These are phyloP conservation scores for Epinephelus moara DNA, from an alignment of 2,113 vertebrate species.

Conservation along the genomic window DNA sequence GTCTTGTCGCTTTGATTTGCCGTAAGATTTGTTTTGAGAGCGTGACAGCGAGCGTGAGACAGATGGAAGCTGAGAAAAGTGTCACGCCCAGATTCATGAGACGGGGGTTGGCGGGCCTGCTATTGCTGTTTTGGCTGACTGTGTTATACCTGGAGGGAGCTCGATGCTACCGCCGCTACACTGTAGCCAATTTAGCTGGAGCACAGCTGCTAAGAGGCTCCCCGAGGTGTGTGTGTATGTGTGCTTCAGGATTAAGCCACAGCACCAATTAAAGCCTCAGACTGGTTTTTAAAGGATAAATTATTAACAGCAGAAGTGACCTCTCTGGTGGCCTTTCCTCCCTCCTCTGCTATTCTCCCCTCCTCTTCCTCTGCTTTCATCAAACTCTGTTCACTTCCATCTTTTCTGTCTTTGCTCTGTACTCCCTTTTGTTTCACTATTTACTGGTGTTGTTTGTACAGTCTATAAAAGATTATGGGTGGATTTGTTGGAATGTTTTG, in stretches of 20 bases:
- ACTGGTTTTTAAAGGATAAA: constrained; percentile 82
- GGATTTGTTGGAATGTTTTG: neutral
- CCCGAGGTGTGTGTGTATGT: constrained; percentile 69
- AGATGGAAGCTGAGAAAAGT: constrained; percentile 59
- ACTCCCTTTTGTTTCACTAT: neutral
- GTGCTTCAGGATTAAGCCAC: constrained; percentile 78
- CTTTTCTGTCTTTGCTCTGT: constrained; percentile 10
- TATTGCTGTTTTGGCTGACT: constrained; percentile 71
- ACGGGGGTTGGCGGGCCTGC: constrained; percentile 65
- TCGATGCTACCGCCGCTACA: constrained; percentile 55
- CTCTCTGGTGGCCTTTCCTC: constrained; percentile 76
- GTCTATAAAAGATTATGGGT: constrained; percentile 15
- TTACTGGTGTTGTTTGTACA: constrained; percentile 13
- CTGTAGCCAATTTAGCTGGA: constrained; percentile 79
- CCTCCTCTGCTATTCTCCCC: constrained; percentile 37
- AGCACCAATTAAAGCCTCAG: constrained; percentile 82
- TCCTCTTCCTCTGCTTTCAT: constrained; percentile 19
- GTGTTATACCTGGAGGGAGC: constrained; percentile 73
- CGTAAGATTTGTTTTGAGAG: constrained; percentile 67
- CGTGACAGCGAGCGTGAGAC: constrained; percentile 68
- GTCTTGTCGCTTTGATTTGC: constrained; percentile 71
- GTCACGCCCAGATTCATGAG: constrained; percentile 73
- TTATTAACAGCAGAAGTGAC: constrained; percentile 85
- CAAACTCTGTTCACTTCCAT: neutral
- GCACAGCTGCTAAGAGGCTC: constrained; percentile 82